Conservation (phyloP, 2,888 invertebrate species). For the Podotricha telesiphe region DNA sequence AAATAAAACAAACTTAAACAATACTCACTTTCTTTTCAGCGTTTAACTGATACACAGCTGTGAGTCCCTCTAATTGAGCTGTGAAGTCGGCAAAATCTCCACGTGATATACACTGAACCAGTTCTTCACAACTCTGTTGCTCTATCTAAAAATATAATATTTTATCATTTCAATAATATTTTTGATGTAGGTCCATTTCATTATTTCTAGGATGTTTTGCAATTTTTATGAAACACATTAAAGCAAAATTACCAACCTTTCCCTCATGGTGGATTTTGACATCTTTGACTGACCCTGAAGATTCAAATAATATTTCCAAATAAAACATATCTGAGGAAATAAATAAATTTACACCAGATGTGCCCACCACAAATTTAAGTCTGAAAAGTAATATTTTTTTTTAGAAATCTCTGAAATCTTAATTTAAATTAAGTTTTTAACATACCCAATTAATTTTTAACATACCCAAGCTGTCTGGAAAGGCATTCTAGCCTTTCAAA, state of each 20-base stretch:
- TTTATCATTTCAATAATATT: background rate
- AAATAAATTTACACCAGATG: constrained; percentile 91
- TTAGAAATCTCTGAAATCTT: no score
- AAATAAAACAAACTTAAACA: no score
- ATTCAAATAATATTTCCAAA: constrained; percentile 94
- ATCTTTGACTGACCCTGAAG: constrained; percentile 92
- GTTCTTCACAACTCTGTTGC: constrained; percentile 93
- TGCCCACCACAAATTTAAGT: constrained; percentile 93
- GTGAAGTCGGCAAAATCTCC: constrained; percentile 97
- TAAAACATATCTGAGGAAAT: constrained; percentile 99
- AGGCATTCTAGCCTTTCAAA: constrained; percentile 96
- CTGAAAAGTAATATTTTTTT: constrained; percentile 68
- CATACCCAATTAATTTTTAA: constrained; percentile 80
- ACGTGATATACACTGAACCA: constrained; percentile 91
- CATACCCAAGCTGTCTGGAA: constrained; percentile 93
- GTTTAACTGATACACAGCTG: constrained; percentile 96
- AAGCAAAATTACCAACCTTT: constrained; percentile 74
- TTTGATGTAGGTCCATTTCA: background rate
- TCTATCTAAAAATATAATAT: constrained; percentile 71
- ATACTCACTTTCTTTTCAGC: constrained; percentile 91
- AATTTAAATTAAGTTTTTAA: constrained; percentile 29
- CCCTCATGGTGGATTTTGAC: constrained; percentile 96
- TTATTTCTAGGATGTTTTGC: background rate
- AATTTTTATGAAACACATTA: background rate
- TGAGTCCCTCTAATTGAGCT: constrained; percentile 94